Evolutionary conservation across 2,888 invertebrate genomes (phyloP).

Genomic region (Ophion obscuratus): DNA sequence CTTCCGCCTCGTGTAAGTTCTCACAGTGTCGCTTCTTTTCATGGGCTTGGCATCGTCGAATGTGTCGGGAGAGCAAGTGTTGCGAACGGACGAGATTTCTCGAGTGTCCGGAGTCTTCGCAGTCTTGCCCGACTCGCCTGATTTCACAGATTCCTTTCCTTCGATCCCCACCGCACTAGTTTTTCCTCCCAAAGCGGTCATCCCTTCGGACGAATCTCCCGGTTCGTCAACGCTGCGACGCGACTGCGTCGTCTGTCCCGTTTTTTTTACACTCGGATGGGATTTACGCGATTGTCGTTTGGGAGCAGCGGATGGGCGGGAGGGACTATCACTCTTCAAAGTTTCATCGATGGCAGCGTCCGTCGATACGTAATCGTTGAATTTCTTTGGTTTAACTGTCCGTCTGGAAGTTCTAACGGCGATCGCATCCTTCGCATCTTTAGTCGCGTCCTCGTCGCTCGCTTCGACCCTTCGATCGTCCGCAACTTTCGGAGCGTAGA

Average conservation of each 20-base stretch:
- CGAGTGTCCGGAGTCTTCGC: neutral
- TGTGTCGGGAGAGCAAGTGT: neutral
- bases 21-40: neutral
- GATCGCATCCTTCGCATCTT: neutral
- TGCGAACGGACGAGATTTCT: neutral
- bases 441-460: neutral
- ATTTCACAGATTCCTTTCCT: neutral
- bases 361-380: conserved; percentile 53
- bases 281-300: conserved; percentile 43
- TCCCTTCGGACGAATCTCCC: neutral
- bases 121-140: neutral
- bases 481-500: neutral
- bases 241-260: neutral
- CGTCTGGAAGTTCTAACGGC: conserved; percentile 46
- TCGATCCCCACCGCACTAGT: neutral
- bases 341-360: conserved; percentile 1
- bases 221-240: neutral
- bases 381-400: conserved; percentile 59
- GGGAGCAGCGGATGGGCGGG: neutral
- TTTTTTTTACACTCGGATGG: conserved; percentile 4
- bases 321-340: neutral
- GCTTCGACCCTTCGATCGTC: neutral
- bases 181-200: neutral
- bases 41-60: neutral
- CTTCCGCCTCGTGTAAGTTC: neutral